Evolutionary conservation across 2,797 vertebrate genomes (phyloP).

Genomic region (Tokudaia muenninki): DNA sequence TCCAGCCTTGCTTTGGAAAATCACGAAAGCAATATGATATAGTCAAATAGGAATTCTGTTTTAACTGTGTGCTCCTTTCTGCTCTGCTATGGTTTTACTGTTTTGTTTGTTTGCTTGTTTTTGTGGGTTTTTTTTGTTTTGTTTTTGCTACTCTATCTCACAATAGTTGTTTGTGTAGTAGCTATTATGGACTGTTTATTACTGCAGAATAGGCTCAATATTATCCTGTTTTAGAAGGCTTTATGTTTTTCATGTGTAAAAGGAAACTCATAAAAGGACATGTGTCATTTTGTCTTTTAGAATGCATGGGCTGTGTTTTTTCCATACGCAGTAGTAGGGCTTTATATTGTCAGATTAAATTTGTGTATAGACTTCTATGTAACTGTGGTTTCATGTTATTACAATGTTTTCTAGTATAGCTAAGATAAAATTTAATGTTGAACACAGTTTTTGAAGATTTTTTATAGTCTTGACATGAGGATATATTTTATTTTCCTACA

Average conservation of each 20-base stretch:
- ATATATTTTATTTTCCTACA: constrained; percentile 27
- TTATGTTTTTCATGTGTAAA: not conserved
- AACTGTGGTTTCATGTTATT: not conserved
- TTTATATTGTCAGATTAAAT: constrained; percentile 33
- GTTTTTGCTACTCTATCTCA: not conserved
- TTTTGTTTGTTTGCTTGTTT: no score
- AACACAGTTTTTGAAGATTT: not conserved
- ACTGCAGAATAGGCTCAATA: not conserved
- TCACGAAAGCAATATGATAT: not conserved
- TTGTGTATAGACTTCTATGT: not conserved
- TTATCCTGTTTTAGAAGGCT: not conserved
- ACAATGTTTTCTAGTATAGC: not conserved
- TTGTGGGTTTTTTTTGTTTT: not conserved
- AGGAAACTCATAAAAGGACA: not conserved
- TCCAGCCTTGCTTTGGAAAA: not conserved
- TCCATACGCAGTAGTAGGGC: not conserved
- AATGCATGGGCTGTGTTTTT: not conserved
- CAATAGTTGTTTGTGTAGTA: not conserved
- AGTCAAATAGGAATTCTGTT: not conserved
- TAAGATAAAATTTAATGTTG: constrained; percentile 39
- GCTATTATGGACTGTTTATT: not conserved
- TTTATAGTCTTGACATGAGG: constrained; percentile 18
- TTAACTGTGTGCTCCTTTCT: not conserved
- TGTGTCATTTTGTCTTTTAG: not conserved
- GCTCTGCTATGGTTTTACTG: not conserved